phyloP scores from a whole-genome alignment of 2,797 vertebrate species.

The Emydoidea blandingii region DNA sequence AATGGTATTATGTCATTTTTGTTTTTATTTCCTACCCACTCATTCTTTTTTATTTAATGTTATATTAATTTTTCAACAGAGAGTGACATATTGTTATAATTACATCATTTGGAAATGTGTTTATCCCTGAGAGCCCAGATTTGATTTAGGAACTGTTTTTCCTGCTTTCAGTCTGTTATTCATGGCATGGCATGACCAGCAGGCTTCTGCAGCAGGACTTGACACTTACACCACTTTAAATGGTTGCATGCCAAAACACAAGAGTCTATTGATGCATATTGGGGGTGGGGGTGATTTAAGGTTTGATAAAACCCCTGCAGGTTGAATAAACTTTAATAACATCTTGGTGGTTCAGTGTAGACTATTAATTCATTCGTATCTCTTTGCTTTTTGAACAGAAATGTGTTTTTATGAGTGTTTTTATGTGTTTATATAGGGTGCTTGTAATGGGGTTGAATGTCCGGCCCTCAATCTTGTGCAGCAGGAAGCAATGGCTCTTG shows the following conservation, averaged over 20 bases:
- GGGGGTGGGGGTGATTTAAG: constrained; percentile 69
- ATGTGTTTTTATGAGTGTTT: constrained; percentile 65
- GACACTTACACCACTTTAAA: constrained; percentile 72
- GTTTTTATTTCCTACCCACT: constrained; percentile 77
- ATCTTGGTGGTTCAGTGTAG: constrained; percentile 59
- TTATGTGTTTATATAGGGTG: constrained; percentile 60
- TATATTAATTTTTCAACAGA: constrained; percentile 76
- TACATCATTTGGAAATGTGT: constrained; percentile 78
- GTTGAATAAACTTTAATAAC: constrained; percentile 77
- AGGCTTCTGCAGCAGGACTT: constrained; percentile 61
- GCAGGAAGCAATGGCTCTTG: constrained; percentile 66
- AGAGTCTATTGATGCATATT: constrained; percentile 65
- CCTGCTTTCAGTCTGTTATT: constrained; percentile 75
- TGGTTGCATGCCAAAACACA: constrained; percentile 68
- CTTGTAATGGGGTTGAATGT: constrained; percentile 57
- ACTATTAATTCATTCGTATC: constrained; percentile 63
- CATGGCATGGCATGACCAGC: constrained; percentile 70
- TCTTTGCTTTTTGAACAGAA: constrained; percentile 69
- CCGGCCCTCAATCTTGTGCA: constrained; percentile 41
- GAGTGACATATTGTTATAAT: constrained; percentile 79
- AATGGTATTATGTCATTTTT: constrained; percentile 76
- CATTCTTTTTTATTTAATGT: constrained; percentile 71
- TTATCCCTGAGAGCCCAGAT: constrained; percentile 74
- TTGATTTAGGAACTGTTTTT: constrained; percentile 81
- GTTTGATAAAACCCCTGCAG: constrained; percentile 77